Evolutionary conservation across 1,140 invertebrate species (phyloP), one percentile per base, ranked within the genome.

Genomic region (Drosophila subpulchrella): DNA sequence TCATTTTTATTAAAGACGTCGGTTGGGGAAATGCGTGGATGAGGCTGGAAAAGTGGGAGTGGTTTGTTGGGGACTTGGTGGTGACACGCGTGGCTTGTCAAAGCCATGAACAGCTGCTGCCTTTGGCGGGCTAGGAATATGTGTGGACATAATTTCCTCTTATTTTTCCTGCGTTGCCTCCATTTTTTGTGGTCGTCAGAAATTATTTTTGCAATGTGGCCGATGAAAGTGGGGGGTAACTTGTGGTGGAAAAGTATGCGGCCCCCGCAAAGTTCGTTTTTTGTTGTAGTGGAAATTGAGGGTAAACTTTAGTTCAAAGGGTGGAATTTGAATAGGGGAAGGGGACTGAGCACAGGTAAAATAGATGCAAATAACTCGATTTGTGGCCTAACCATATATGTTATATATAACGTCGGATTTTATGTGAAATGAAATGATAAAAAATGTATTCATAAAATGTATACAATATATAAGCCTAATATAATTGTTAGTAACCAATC

Each of bases 11-110:
- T 68, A 75, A 80, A 80, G 72, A 75, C 63, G 77, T 51, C 57
- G 81, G 44, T 78, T 75, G 57, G 41, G 15, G 59, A 32, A 68
- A 30, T 68, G 65, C 42, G 59, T 58, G 68, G 36, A 39, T 53
- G 58, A 20, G 56, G 71, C 2, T 6, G 15, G 24, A 8, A 55
- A 56, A 55, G 20, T 34, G 71, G 27, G 6, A 10, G 24, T 41
- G 41, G 27, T 42, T 32, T 58, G 73, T 50, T 44, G 46, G 62
- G 58, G 62, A 34, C 47, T 73, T 59, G 74, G 32, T 59, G 68
- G 60, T 62, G 53, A 78, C 82, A 86, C 82, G 81, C 81, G 63
- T 85, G 74, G 68, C 65, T 85, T 85, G 78, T 85, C 81, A 85
- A 85, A 85, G 81, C 75, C 55, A 62, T 57, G 55, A 61, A 24